phyloP scores from a whole-genome alignment of 2,797 vertebrate species.

The Tenualosa ilisha region DNA sequence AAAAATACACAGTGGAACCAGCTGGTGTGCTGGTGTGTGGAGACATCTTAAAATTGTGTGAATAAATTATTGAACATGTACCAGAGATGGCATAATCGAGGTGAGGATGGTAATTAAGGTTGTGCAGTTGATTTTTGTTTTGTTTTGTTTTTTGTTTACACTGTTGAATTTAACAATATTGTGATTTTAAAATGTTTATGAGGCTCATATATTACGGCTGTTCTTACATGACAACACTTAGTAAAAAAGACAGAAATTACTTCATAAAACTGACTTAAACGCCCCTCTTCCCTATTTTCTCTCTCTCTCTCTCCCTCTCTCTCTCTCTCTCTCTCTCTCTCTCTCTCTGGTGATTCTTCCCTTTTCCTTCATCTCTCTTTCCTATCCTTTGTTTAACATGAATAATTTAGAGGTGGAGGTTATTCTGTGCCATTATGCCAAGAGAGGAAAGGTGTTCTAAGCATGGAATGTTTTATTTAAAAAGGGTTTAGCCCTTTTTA shows the following conservation, averaged over 20 bases:
- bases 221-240: not conserved
- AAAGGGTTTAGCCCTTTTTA: slow-evolving; percentile 33
- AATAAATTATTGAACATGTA: slow-evolving; percentile 8
- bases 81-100: not conserved
- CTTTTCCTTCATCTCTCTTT: slow-evolving; percentile 4
- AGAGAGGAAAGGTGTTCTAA: slow-evolving; percentile 36
- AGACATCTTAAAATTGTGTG: not conserved
- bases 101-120: not conserved
- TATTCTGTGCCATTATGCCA: slow-evolving; percentile 29
- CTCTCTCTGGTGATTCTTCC: not conserved
- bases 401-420: slow-evolving; percentile 38
- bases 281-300: not conserved
- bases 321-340: not conserved
- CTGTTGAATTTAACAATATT: not conserved
- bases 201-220: not conserved
- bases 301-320: not conserved
- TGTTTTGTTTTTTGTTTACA: not conserved
- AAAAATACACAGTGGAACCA: not conserved
- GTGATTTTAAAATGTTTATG: not conserved
- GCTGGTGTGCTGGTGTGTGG: not conserved
- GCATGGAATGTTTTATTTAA: slow-evolving; percentile 36
- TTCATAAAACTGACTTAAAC: not conserved
- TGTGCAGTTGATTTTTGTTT: not conserved
- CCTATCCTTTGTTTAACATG: slow-evolving; percentile 28
- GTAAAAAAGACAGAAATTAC: not conserved